Base-by-base conservation (phyloP, 1,140 invertebrate species). In the Lineus longissimus region DNA sequence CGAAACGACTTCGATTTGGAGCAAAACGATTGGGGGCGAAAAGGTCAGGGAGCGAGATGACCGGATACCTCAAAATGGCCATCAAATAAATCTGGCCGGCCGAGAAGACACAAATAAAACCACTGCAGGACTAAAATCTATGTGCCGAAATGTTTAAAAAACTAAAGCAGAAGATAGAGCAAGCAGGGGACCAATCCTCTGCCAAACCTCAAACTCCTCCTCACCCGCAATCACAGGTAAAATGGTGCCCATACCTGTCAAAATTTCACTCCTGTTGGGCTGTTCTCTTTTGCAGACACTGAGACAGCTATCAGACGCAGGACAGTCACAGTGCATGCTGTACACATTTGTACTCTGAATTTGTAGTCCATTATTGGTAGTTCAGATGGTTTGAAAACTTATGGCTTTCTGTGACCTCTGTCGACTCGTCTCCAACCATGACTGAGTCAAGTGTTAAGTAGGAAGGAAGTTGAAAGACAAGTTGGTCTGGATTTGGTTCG, bases 81-180 rank as follows among this genome's bases (percentile, higher is more conserved):
- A 15, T 36, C 6, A 15, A 15, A 7, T 4, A 36, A 36, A 36
- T 7, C 15, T 36, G n/a, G n/a, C n/a, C 33, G 33, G 33, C 33
- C 33, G 6, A 36, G 33, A 15, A 36, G 15, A 15, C 33, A 36
- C 15, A 4, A 15, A 36, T 7, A 7, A 36, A 36, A 36, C 33
- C 15, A 36, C 33, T 36, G 33, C 33, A 36, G 33, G 33, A 36
- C 15, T 7, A 15, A 36, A 36, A 36, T 36, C 33, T 36, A 36
- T 36, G 33, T 7, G 33, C n/a, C 6, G n/a, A 40, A 33, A 59
- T 59, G 58, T 59, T 59, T 29, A 59, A 59, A 43, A 59, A 59
- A 59, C 36, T 59, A 22, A 36, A 43, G 19, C 58, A 59, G 36
- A 59, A 59, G 36, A 59, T 59, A 22, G 19, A 59, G 22, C 25